Evolutionary conservation across 2,113 vertebrate species (phyloP), one percentile per base, ranked within the genome.

Genomic region (Elachura formosa): DNA sequence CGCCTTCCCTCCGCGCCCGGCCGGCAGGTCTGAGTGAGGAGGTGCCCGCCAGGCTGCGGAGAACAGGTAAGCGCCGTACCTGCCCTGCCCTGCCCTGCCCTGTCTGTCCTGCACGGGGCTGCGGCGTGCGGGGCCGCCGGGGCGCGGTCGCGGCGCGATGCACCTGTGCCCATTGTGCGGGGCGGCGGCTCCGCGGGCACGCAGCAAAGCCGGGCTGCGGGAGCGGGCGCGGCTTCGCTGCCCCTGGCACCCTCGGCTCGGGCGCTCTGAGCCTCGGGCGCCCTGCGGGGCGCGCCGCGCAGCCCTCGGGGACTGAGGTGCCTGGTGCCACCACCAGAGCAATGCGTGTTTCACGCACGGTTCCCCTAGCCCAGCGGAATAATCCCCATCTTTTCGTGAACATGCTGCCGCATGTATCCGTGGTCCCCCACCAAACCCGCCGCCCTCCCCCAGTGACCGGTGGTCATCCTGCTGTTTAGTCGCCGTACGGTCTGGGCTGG

Each of bases 121-220:
- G 81, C 52, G 54, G 55, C n/a, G 64, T 46, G 66, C 33, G 54
- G 72, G 38, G 59, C 66, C 20, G 28, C 6, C 7, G 74, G 38
- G 63, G 69, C 40, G 66, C 59, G 66, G 75, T 26, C 51, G 45
- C 9, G 51, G 64, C 15, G 63, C 36, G 41, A 25, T 69, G 77
- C 82, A 90, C 93, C 95, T 94, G 87, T 78, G 74, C 71, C 81
- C 82, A 87, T 94, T 96, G 96, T 95, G 67, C 21, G 55, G 49
- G 91, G 71, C 58, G 75, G 75, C 38, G 46, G 64, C 52, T n/a
- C 63, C 52, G 45, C 12, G 64, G 14, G 14, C 12, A 29, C 40
- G 23, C 14, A 4, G 58, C 26, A 45, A 40, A 48, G 36, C n/a
- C 25, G 22, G 41, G 51, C 24, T 15, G 41, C 11, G 22, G 22